Base-by-base conservation (phyloP, 1,140 invertebrate species). In the Thrips palmi region DNA sequence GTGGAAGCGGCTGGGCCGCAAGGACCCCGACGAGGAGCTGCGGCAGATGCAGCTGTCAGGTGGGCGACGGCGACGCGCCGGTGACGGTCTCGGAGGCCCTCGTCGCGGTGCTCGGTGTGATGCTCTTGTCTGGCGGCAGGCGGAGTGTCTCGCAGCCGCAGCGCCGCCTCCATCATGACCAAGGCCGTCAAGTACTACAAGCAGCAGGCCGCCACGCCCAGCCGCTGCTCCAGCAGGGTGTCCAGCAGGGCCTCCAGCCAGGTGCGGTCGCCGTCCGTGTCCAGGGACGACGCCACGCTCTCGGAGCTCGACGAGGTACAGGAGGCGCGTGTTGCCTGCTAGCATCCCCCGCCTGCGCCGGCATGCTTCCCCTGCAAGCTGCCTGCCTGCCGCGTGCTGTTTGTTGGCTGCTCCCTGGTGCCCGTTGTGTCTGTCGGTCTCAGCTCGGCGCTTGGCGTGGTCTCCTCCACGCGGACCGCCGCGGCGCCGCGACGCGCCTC, bases 161-260 rank as follows among this genome's bases (percentile, higher is more conserved):
- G 76, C 39, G 72, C 74, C 0, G 76, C 75, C 3, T 81, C 81
- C 51, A 82, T 82, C 35, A 67, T 76, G 64, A 80, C 81, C 29
- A 78, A 74, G 48, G 77, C 77, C 0, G 79, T 76, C 54, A 75
- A 77, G 45, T 62, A 76, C 47, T 74, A 66, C 46, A n/a, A n/a
- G n/a, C n/a, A n/a, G n/a, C n/a, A n/a, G n/a, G n/a, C n/a, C n/a
- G n/a, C n/a, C n/a, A n/a, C n/a, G n/a, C n/a, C n/a, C n/a, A 77
- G 74, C 48, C 64, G 69, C 30, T 49, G 60, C 1, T 62, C 46
- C 42, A 64, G 60, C 41, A 40, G 53, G 8, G 57, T 58, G 45
- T 55, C 59, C 33, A 67, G 64, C 40, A 53, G 57, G 44, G 62
- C 60, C 0, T 66, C 55, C 43, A 67, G 59, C 21, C 45, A 49